Percentiles rank a stretch among this genome's conserved stretches.
phyloP scores from a whole-genome alignment of 2,888 invertebrate genomes.

The Caenorhabditis sulstoni region DNA sequence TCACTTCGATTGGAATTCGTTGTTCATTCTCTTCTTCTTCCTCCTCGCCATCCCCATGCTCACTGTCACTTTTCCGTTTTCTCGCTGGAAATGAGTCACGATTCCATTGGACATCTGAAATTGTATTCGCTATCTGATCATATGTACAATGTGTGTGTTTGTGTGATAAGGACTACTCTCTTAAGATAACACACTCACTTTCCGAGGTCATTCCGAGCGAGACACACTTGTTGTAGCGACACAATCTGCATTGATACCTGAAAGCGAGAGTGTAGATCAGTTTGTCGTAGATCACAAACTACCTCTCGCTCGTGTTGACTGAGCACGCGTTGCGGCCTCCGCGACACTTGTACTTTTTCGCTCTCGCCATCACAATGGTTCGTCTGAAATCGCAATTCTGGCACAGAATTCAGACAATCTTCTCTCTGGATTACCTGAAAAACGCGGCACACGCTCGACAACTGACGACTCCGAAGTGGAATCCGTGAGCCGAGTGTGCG shows the following conservation, averaged over 20 bases:
- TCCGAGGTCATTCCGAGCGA: conserved; percentile 64
- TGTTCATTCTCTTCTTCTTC: conserved; percentile 6
- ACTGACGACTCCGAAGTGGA: conserved; percentile 45
- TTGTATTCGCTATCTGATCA: conserved; percentile 2
- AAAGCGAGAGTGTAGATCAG: not conserved
- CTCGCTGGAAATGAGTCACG: conserved; percentile 53
- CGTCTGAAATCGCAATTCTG: conserved; percentile 46
- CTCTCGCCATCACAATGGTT: conserved; percentile 55
- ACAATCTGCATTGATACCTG: conserved; percentile 62
- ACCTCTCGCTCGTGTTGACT: conserved; percentile 51
- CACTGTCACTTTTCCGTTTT: conserved; percentile 3
- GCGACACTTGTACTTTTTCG: conserved; percentile 60
- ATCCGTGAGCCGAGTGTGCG: conserved; percentile 25
- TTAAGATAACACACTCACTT: conserved; percentile 36
- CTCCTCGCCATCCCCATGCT: conserved; percentile 1
- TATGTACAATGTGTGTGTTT: too few relatives aligned
- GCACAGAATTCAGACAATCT: not conserved
- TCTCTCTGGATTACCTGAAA: conserved; percentile 25
- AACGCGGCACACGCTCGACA: conserved; percentile 48
- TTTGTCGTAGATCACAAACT: too few relatives aligned
- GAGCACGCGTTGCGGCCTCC: conserved; percentile 52
- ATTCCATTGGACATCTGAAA: conserved; percentile 66
- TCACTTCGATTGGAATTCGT: too few relatives aligned
- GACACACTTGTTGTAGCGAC: conserved; percentile 65
- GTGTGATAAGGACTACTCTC: too few relatives aligned